Base-by-base conservation (phyloP, 2,113 vertebrate species). In the Oxygymnocypris stewartii region DNA sequence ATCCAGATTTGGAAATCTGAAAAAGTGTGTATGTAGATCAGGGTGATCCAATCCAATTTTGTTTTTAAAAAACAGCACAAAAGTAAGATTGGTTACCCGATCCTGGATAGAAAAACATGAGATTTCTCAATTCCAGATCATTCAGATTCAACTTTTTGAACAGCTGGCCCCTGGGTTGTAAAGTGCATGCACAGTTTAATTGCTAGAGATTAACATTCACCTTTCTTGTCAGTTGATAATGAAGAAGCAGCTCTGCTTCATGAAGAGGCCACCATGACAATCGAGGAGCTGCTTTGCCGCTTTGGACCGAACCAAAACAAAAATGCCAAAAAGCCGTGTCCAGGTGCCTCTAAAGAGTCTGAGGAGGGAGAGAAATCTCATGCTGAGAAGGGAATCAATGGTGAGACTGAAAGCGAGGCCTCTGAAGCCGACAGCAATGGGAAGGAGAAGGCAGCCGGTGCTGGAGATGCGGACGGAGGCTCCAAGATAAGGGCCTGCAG, bases 251-350 rank as follows among this genome's bases (percentile, higher is more conserved):
- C 96, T 87, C 92, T 99, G 88, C 95, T 99, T 87, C 98, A 99
- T 0, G 98, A 99, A 88, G 98, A 99, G 92, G 98, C 98, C 90
- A 98, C 98, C 37, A 98, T 99, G 97, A 99, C 98, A 85, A 99
- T 99, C 10, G 98, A 99, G 93, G 98, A 99, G 92, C 94, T 99
- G 89, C 95, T 99, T 57, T 96, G 96, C 0, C 97, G 98, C 85
- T 99, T 98, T 0, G 98, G 98, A 90, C 98, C 99, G 91, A 95
- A 95, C 89, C 90, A 88, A 51, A 99, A 97, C 91, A 98, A 98
- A 94, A 95, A 93, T 82, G 92, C 91, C 89, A 93, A 93, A 88
- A 93, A 84, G 89, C 92, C 92, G 2, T 85, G 79, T 40, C 78
- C 81, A 9, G 85, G 87, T 9, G 59, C 63, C 40, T 74, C 87